Evolutionary conservation across 92 coral and sea anemone species (phyloP).

Genomic region (Virgularia gustaviana): DNA sequence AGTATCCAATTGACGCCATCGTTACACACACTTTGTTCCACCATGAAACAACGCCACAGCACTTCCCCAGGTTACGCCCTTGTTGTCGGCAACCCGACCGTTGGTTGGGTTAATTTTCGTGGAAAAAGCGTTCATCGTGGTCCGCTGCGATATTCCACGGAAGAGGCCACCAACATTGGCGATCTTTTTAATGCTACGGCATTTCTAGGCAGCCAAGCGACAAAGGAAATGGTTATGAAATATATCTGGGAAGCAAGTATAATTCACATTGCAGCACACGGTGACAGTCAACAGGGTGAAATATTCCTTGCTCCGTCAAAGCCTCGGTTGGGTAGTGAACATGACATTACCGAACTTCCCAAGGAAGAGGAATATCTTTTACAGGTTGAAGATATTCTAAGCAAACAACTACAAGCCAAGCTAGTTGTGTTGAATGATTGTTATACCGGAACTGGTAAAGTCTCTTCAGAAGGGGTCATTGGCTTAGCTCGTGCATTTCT

Average conservation of each 20-base stretch:
- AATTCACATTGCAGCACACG: slow-evolving; percentile 63
- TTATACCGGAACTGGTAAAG: slow-evolving; percentile 36
- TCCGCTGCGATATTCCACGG: slow-evolving; percentile 21
- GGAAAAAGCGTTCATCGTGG: slow-evolving; percentile 8
- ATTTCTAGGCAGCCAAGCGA: slow-evolving; percentile 22
- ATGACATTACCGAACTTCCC: slow-evolving; percentile 34
- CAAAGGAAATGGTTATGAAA: slow-evolving; percentile 20
- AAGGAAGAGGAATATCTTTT: slow-evolving; percentile 32
- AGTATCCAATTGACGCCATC: slow-evolving; percentile 46
- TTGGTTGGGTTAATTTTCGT: slow-evolving; percentile 18
- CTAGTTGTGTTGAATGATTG: slow-evolving; percentile 55
- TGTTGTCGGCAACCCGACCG: slow-evolving; percentile 35
- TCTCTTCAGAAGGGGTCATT: slow-evolving; percentile 49
- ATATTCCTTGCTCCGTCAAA: slow-evolving; percentile 52
- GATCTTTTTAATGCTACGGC: slow-evolving; percentile 27
- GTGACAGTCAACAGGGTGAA: slow-evolving; percentile 49
- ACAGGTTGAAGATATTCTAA: slow-evolving; percentile 39
- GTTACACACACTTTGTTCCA: slow-evolving; percentile 28
- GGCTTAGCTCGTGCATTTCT: slow-evolving; percentile 53
- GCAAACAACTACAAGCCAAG: slow-evolving; percentile 21
- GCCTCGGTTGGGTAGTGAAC: not conserved
- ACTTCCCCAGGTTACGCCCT: slow-evolving; percentile 24
- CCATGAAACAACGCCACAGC: slow-evolving; percentile 1
- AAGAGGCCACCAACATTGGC: slow-evolving; percentile 38
- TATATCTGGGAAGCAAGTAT: slow-evolving; percentile 31